A percentile compares a stretch with the other conserved stretches of the same genome.
Evolutionary conservation across 2,113 vertebrate genomes (phyloP).

Genomic region (Xerus inauris): DNA sequence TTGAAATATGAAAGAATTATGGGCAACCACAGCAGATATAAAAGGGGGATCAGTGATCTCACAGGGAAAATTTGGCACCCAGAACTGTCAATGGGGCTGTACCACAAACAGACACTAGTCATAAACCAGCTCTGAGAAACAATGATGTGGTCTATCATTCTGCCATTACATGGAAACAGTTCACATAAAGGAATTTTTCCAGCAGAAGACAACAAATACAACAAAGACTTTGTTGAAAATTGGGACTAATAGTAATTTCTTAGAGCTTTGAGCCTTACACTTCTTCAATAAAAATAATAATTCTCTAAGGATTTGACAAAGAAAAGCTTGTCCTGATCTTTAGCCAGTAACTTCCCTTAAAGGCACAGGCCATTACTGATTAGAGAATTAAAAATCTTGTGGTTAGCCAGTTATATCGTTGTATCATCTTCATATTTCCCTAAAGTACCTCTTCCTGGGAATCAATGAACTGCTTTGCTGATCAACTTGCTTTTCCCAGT

Average conservation of each 20-base stretch:
- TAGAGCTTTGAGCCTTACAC: background rate
- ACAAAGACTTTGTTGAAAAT: background rate
- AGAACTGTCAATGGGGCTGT: background rate
- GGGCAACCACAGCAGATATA: background rate
- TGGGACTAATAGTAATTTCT: background rate
- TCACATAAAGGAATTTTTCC: background rate
- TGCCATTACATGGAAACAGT: background rate
- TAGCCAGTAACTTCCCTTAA: background rate
- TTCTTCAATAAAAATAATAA: background rate
- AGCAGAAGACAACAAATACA: too few species aligned
- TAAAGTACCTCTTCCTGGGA: background rate
- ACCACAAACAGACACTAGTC: background rate
- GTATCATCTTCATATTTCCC: background rate
- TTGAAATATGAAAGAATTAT: background rate
- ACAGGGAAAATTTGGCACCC: background rate
- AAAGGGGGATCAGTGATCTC: background rate
- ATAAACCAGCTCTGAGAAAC: background rate
- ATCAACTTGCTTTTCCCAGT: background rate
- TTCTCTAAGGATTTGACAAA: background rate
- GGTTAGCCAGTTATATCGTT: background rate
- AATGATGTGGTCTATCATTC: background rate
- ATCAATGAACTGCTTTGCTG: background rate
- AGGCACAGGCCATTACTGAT: background rate
- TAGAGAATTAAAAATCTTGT: background rate
- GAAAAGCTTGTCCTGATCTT: conserved; percentile 2